phyloP scores from a whole-genome alignment of 2,888 invertebrate genomes.

The Uloborus plumipes region DNA sequence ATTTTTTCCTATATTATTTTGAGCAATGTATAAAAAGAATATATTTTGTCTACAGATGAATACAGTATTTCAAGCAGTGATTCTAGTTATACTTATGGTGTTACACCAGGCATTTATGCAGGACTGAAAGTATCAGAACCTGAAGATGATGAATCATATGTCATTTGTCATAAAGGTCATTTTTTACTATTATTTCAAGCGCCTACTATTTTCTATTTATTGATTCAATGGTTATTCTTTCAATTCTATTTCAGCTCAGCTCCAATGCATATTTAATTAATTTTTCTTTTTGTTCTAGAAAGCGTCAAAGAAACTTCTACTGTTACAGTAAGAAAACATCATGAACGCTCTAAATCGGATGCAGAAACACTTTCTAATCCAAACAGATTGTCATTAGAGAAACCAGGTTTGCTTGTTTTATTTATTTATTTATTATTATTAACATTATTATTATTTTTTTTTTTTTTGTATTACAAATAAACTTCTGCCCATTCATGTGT shows the following conservation, averaged over 20 bases:
- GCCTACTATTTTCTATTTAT: neutral
- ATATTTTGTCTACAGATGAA: conserved; percentile 11
- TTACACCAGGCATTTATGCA: conserved; percentile 64
- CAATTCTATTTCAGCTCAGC: neutral
- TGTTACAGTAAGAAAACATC: conserved; percentile 13
- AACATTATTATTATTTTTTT: no score
- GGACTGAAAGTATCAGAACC: conserved; percentile 48
- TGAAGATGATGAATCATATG: conserved; percentile 56
- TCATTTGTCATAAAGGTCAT: conserved; percentile 56
- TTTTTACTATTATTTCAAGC: neutral
- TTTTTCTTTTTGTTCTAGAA: conserved; percentile 10
- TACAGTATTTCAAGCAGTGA: conserved; percentile 46
- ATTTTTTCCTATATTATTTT: no score
- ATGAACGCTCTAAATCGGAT: conserved; percentile 54
- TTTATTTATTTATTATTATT: no score
- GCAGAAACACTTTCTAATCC: conserved; percentile 13
- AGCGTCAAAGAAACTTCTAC: conserved; percentile 20
- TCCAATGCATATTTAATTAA: neutral
- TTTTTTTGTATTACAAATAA: no score
- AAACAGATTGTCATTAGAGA: no score
- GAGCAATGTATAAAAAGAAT: no score
- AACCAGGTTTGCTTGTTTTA: no score
- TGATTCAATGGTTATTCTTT: neutral
- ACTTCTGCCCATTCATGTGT: no score
- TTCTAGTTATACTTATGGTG: conserved; percentile 64